phyloP scores from a whole-genome alignment of 2,797 vertebrate genomes.

The Sebastolobus alascanus region DNA sequence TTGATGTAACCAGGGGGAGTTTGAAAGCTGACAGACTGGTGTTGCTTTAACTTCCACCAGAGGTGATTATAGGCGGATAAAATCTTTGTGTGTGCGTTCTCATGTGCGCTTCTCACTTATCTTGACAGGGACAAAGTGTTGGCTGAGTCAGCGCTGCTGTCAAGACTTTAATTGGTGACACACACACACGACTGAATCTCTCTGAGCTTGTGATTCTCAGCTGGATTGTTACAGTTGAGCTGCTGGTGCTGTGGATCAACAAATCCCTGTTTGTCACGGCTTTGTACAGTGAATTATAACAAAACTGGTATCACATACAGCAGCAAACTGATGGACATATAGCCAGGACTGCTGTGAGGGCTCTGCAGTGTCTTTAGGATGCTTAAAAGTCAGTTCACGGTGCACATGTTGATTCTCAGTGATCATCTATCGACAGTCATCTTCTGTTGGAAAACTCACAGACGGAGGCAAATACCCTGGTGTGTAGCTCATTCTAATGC shows the following conservation, averaged over 20 bases:
- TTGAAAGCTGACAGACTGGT: constrained; percentile 38
- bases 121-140: constrained; percentile 50
- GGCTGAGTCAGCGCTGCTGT: constrained; percentile 52
- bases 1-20: constrained; percentile 43
- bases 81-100: constrained; percentile 5
- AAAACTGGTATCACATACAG: constrained; percentile 18
- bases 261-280: constrained; percentile 20
- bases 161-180: constrained; percentile 45
- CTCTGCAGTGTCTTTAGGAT: constrained; percentile 1
- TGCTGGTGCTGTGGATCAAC: constrained; percentile 38
- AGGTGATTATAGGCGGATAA: constrained; percentile 34
- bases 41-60: constrained; percentile 44
- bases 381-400: constrained; percentile 3
- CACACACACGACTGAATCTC: not conserved
- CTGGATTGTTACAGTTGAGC: constrained; percentile 32
- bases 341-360: not conserved
- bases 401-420: constrained; percentile 2
- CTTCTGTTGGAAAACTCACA: constrained; percentile 10
- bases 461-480: constrained; percentile 9
- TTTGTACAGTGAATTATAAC: constrained; percentile 15
- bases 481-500: not conserved
- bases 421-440: constrained; percentile 1
- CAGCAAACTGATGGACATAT: not conserved
- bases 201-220: constrained; percentile 43
- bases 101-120: constrained; percentile 40